A percentile compares a stretch with the other conserved stretches of the same genome.
Evolutionary conservation across 2,797 vertebrate species (phyloP).

Genomic region (Spea hammondii): DNA sequence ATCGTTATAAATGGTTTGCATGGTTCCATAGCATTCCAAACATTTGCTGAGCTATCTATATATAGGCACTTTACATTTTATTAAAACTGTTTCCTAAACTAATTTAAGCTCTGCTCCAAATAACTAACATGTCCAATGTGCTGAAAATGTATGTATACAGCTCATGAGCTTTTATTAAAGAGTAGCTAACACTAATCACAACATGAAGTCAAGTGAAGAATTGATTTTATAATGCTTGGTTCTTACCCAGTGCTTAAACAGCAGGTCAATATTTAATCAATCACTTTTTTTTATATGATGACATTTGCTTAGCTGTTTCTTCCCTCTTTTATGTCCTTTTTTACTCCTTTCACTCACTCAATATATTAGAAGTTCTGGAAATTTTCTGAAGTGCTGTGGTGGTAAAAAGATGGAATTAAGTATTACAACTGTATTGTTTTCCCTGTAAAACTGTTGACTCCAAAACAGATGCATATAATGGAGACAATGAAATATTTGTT

Average conservation of each 20-base stretch:
- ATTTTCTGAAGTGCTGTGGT: too few species aligned
- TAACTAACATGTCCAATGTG: slow-evolving; percentile 26
- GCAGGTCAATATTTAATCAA: slow-evolving; percentile 54
- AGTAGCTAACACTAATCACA: slow-evolving; percentile 48
- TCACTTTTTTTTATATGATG: slow-evolving; percentile 47
- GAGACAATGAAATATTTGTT: too few species aligned
- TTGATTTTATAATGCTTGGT: slow-evolving; percentile 51
- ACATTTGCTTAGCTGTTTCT: slow-evolving; percentile 48
- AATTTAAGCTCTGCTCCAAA: slow-evolving; percentile 22
- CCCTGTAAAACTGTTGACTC: too few species aligned
- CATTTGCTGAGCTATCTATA: slow-evolving; percentile 22
- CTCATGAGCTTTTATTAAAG: slow-evolving; percentile 43
- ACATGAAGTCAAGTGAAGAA: slow-evolving; percentile 53
- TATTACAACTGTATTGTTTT: too few species aligned
- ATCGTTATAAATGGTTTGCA: too few species aligned
- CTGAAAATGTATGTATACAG: slow-evolving; percentile 37
- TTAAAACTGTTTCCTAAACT: slow-evolving; percentile 20
- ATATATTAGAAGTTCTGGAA: too few species aligned
- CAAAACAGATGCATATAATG: too few species aligned
- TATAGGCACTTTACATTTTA: slow-evolving; percentile 12
- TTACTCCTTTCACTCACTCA: slow-evolving; percentile 7
- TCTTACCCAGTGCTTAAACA: slow-evolving; percentile 53
- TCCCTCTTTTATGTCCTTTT: slow-evolving; percentile 19
- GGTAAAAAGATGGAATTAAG: too few species aligned
- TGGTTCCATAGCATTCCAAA: not conserved